Evolutionary conservation across 2,888 invertebrate species (phyloP), one percentile per base, ranked within the genome.

Genomic region (Steinernema scapterisci): DNA sequence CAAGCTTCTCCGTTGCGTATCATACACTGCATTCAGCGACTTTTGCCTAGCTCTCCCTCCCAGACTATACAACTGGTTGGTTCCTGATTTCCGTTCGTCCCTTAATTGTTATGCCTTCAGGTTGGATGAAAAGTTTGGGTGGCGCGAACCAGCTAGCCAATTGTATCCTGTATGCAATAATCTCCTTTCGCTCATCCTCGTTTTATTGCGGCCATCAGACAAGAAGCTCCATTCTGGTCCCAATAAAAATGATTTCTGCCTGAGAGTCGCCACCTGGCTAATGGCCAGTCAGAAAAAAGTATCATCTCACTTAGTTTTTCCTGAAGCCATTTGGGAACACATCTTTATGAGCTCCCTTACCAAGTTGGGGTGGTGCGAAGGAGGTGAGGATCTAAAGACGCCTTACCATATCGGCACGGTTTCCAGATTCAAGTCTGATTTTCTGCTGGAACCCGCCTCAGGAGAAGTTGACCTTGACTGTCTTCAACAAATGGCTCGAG

Each of bases 361-460:
- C 7, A 25, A 63, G 38, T 16, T 63, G 1, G 16, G n/a, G 1
- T 63, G 63, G 63, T 31, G 16, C n/a, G 16, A 31, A 25, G 25
- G 25, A 2, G 63, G 63, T 63, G 31, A 16, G 16, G 23, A 38
- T 38, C 5, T 38, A 38, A 38, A 38, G 38, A 38, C n/a, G n/a
- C n/a, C n/a, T n/a, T n/a, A n/a, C n/a, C 9, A 38, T 38, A 38
- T 38, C 38, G 38, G 3, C 9, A 38, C 9, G 3, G 38, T 38
- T 38, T 38, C 38, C 38, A 38, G 38, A 38, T 3, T 38, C 38
- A 6, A 38, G 38, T 38, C 38, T 38, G 9, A 38, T 38, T 38
- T 38, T 38, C 13, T 63, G 63, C 27, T 63, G 63, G 63, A 63
- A 21, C 7, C 63, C 63, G 2, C 31, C 63, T 7, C 23, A 63